Conservation (phyloP, 2,797 vertebrate genomes). For the Cacajao melanocephalus region DNA sequence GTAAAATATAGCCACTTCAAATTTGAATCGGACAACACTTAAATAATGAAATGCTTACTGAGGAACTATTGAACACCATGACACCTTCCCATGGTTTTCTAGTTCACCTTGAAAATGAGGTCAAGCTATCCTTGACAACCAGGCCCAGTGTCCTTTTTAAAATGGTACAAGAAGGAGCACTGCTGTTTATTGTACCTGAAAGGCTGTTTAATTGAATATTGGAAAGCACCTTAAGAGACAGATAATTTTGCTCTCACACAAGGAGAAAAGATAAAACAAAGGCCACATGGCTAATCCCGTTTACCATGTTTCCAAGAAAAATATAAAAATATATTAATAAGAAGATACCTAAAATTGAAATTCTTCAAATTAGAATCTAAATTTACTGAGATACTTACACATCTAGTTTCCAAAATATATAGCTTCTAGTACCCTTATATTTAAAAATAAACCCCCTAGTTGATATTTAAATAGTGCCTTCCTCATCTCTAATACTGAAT, state of each 20-base stretch:
- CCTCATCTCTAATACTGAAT: not conserved
- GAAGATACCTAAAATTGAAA: not conserved
- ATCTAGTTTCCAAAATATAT: not conserved
- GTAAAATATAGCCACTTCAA: not conserved
- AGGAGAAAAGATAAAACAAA: slow-evolving; percentile 8
- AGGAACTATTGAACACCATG: not conserved
- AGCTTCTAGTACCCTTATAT: not conserved
- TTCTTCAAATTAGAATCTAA: not conserved
- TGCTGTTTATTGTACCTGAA: not conserved
- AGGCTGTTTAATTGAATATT: slow-evolving; percentile 26
- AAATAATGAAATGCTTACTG: not conserved
- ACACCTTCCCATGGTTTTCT: not conserved
- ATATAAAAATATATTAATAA: not conserved
- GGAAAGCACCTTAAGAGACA: not conserved
- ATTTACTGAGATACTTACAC: not conserved
- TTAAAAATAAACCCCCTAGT: not conserved
- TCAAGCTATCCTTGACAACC: not conserved
- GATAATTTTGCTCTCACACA: not conserved
- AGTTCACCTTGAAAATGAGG: slow-evolving; percentile 15
- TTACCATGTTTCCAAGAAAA: not conserved
- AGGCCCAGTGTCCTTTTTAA: not conserved
- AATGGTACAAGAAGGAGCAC: not conserved
- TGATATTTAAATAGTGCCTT: not conserved
- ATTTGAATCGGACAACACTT: not conserved
- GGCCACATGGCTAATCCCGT: not conserved